Evolutionary conservation across 2,113 vertebrate species (phyloP), one percentile per base, ranked within the genome.

Genomic region (Anas platyrhynchos): DNA sequence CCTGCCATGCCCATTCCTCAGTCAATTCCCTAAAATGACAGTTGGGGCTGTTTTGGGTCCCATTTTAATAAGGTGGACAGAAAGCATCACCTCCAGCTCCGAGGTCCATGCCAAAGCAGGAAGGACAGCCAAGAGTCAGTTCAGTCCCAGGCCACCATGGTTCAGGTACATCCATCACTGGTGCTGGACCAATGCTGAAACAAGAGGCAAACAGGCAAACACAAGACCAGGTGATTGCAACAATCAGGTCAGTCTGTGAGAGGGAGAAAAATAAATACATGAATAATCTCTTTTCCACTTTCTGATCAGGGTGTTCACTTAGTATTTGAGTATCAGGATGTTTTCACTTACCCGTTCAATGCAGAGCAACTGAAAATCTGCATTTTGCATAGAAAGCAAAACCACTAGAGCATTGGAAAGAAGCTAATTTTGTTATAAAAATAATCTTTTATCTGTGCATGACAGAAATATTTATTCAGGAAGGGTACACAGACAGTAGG

Each of bases 371-470:
- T 13, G 54, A 69, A 90, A 78, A 29, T 43, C 56, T 16, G 20
- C 6, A 4, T 58, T 92, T 92, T 77, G 48, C 41, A 16, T 67
- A 6, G 66, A 83, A 12, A 88, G 77, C 31, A 66, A 59, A 94
- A 61, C 27, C 43, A 68, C 68, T 0, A 2, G 38, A 67, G 48
- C 62, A 25, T 38, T 71, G 63, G 66, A 80, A 58, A 90, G 63
- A 58, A 84, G 91, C 85, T 66, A 32, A 65, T 91, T 85, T 62
- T 91, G 81, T 80, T 91, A 78, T 61, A 78, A 94, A 96, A 94
- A 95, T 69, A 93, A 88, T 80, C 93, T 89, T 91, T 89, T 80
- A 68, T 91, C 87, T 93, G 71, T 92, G 62, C 83, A 27, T 11
- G 55, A 79, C 91, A 75, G 94, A 94, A 96, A 89, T 88, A 90